A percentile compares a stretch with the other conserved stretches of the same genome.
These are phyloP conservation scores for Pseudochirops cupreus DNA, from an alignment of 2,797 vertebrate genomes.

Conservation along the genomic window DNA sequence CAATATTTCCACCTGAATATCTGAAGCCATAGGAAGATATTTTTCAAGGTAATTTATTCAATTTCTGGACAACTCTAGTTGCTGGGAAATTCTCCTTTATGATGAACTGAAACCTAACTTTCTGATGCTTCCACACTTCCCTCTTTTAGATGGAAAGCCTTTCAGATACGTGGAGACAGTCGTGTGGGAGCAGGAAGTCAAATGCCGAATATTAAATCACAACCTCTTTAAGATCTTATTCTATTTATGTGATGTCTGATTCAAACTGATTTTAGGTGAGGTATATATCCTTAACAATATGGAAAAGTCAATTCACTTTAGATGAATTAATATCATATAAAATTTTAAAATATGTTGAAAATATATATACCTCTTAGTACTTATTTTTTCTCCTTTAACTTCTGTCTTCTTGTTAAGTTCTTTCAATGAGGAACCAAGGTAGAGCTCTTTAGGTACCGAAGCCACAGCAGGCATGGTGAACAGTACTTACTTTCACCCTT, in stretches of 20 bases:
- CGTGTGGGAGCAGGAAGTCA: not conserved
- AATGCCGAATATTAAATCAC: not conserved
- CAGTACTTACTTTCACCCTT: conserved; percentile 66
- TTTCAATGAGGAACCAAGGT: conserved; percentile 94
- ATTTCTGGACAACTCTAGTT: not conserved
- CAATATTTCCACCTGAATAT: not conserved
- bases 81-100: not conserved
- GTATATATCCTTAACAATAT: conserved; percentile 26
- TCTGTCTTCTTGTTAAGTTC: conserved; percentile 98
- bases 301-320: conserved; percentile 53
- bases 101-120: not conserved
- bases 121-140: not conserved
- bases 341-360: conserved; percentile 20
- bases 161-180: not conserved
- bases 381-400: conserved; percentile 94
- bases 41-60: not conserved
- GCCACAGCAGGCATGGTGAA: conserved; percentile 95
- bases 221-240: conserved; percentile 32
- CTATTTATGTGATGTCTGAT: conserved; percentile 39
- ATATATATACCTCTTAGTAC: conserved; percentile 90
- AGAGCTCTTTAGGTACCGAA: conserved; percentile 94
- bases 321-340: conserved; percentile 43
- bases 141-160: not conserved
- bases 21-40: not conserved
- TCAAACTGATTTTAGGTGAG: conserved; percentile 51